Evolutionary conservation across 2,888 invertebrate species (phyloP).

Genomic region (Drosophila nr. fundita): DNA sequence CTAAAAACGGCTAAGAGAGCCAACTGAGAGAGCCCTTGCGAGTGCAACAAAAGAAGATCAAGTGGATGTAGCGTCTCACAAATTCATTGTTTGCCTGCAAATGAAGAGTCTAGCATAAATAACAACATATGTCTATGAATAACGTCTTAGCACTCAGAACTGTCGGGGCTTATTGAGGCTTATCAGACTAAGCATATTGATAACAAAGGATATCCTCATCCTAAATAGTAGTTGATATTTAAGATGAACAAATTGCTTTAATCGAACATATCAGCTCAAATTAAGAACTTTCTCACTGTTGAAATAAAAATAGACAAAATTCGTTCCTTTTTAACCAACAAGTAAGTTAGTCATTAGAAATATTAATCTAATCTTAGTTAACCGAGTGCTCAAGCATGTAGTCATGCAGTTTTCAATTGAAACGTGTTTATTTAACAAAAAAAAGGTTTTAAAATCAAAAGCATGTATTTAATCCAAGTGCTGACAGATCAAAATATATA

Average conservation of each 20-base stretch:
- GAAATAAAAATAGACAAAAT: not conserved
- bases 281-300: not conserved
- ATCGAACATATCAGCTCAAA: not conserved
- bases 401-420: not conserved
- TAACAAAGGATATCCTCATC: not conserved
- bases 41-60: slow-evolving; percentile 22
- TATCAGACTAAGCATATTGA: not conserved
- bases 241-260: not conserved
- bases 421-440: not conserved
- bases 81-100: slow-evolving; percentile 35
- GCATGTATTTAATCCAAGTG: not conserved
- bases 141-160: not conserved
- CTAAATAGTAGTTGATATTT: not conserved
- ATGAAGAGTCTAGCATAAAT: slow-evolving; percentile 16
- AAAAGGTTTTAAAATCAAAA: not conserved
- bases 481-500: not conserved
- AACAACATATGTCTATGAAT: slow-evolving; percentile 16
- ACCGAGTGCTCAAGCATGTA: not conserved
- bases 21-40: slow-evolving; percentile 33
- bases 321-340: not conserved
- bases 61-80: slow-evolving; percentile 18
- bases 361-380: not conserved
- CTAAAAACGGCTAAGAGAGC: slow-evolving; percentile 48
- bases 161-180: not conserved
- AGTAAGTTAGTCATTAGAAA: not conserved